Evolutionary conservation across 2,113 vertebrate genomes (phyloP), one percentile per base, ranked within the genome.

Genomic region (Sapajus apella): DNA sequence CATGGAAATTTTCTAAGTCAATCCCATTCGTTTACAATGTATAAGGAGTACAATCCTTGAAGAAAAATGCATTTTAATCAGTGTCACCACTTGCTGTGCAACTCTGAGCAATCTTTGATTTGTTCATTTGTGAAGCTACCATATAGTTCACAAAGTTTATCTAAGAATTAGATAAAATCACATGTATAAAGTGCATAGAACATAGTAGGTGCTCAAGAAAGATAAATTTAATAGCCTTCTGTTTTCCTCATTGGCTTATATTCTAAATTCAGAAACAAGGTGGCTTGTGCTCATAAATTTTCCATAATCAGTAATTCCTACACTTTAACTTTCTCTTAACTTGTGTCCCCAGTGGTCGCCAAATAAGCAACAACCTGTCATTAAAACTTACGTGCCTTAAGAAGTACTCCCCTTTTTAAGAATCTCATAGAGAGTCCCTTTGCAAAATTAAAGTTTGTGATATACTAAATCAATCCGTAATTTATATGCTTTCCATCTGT

Each of bases 401-500:
- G 23, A 96, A 81, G 35, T 88, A 25, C 5, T 90, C 47, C 50
- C 21, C 27, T 75, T 50, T 90, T 95, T 81, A 96, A 96, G 58
- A 90, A 82, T 4, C 9, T 68, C 79, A 0, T 32, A 45, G 27
- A 94, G 32, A 91, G 2, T 75, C 8, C 25, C 17, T 95, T 96
- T 92, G 6, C 45, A 88, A 81, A 86, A 61, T 79, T 40, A 93
- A 94, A 92, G 75, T 90, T 35, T 95, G 47, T 58, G 10, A 55
- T 35, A 56, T 9, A 76, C 21, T 72, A 92, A 90, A 81, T 90
- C 43, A 85, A 50, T 93, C 72, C 85, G 16, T 82, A 88, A 82
- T 90, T 92, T 84, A 90, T 87, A 85, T 95, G 82, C 25, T 91
- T 96, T 89, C 79, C 87, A 68, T 95, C 14, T 81, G 72, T 72